Percentiles rank a stretch among this genome's conserved stretches.
Conservation (phyloP, 1,140 invertebrate genomes). For the Drosophila ananassae region DNA sequence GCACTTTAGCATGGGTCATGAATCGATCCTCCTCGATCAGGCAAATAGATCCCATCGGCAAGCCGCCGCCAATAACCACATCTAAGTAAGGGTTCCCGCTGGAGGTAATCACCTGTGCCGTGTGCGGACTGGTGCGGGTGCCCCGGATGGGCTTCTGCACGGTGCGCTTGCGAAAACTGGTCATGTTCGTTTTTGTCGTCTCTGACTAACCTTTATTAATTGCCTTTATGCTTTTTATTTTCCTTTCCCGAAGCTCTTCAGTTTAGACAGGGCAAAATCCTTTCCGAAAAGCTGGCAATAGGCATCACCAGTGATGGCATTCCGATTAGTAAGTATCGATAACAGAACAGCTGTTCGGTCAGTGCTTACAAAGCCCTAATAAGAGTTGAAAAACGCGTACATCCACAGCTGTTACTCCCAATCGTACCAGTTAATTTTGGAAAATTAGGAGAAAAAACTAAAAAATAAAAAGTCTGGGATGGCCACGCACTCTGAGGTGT, state of each 20-base stretch:
- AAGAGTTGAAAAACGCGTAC: neutral
- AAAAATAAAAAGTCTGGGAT: constrained; percentile 3
- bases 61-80: constrained; percentile 87
- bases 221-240: constrained; percentile 14
- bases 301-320: constrained; percentile 1
- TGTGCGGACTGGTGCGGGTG: constrained; percentile 87
- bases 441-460: constrained; percentile 12
- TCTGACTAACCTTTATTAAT: constrained; percentile 31
- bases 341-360: constrained; percentile 21
- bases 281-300: constrained; percentile 2
- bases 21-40: constrained; percentile 92
- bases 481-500: constrained; percentile 49
- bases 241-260: constrained; percentile 23
- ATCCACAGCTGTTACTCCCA: constrained; percentile 7
- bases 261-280: neutral
- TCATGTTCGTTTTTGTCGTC: constrained; percentile 50
- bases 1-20: constrained; percentile 89
- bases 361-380: neutral
- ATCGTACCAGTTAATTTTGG: neutral
- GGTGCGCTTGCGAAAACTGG: constrained; percentile 82
- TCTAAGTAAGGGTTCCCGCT: constrained; percentile 90
- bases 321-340: neutral
- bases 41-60: constrained; percentile 87
- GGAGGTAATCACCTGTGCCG: constrained; percentile 88
- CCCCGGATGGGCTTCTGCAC: constrained; percentile 85